Conservation (phyloP, 2,797 vertebrate genomes). For the Hoplostethus mediterraneus region DNA sequence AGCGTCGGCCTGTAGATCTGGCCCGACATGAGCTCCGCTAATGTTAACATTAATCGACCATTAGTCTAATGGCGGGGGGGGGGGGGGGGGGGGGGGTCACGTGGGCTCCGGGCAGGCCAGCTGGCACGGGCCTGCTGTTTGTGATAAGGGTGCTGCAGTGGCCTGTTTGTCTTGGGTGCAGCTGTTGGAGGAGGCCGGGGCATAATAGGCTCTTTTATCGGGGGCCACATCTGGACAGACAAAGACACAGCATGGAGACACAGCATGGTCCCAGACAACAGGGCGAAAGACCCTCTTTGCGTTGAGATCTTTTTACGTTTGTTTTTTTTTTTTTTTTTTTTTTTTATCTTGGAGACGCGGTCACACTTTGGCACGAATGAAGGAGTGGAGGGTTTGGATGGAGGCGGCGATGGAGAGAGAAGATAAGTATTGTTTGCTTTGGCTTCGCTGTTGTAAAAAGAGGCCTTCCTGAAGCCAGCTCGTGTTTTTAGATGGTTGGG, state of each 20-base stretch:
- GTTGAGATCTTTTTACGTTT: background rate
- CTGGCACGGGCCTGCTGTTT: slow-evolving; percentile 54
- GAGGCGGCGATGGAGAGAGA: too few relatives aligned
- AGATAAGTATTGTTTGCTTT: too few relatives aligned
- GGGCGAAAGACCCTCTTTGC: background rate
- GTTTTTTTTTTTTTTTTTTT: background rate
- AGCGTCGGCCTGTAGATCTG: slow-evolving; percentile 60
- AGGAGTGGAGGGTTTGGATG: too few relatives aligned
- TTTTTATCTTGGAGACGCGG: background rate
- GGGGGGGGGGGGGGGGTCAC: slow-evolving; percentile 43
- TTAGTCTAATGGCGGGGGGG: slow-evolving; percentile 69
- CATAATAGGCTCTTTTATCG: slow-evolving; percentile 43
- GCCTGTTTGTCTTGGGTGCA: slow-evolving; percentile 55
- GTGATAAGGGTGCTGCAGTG: slow-evolving; percentile 51
- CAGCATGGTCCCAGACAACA: slow-evolving; percentile 16
- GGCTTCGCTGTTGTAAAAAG: too few relatives aligned
- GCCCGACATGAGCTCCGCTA: slow-evolving; percentile 60
- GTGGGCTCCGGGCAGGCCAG: slow-evolving; percentile 45
- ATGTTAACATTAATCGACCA: slow-evolving; percentile 75
- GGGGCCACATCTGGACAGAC: slow-evolving; percentile 26
- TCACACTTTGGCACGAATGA: background rate
- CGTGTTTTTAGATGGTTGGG: too few relatives aligned
- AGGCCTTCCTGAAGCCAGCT: too few relatives aligned
- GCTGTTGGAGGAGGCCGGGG: slow-evolving; percentile 39
- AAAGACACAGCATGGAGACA: background rate